Evolutionary conservation across 2,113 vertebrate species (phyloP).

Genomic region (Nothocercus nigrocapillus): DNA sequence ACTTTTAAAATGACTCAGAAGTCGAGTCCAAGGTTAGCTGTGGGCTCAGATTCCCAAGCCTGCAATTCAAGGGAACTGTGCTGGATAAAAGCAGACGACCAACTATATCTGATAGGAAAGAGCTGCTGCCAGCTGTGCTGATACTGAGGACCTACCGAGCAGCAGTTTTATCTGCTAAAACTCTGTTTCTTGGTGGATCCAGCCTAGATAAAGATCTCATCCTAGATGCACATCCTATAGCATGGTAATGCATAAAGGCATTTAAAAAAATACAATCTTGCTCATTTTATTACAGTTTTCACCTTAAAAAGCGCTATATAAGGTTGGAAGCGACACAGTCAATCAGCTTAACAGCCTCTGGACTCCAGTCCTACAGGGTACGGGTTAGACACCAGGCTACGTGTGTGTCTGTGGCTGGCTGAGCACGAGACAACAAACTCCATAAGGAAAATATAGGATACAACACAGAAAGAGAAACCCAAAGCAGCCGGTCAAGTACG

Average conservation of each 20-base stretch:
- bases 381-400: not conserved
- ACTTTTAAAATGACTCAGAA: not conserved
- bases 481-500: not conserved
- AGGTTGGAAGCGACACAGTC: not conserved
- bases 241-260: not conserved
- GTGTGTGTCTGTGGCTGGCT: fast-evolving
- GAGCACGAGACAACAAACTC: fast-evolving
- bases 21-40: not conserved
- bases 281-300: not conserved
- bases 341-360: not conserved
- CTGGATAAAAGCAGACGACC: not conserved
- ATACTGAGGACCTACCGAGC: fast-evolving
- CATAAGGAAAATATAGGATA: fast-evolving
- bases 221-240: not conserved
- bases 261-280: not conserved
- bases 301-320: not conserved
- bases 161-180: not conserved
- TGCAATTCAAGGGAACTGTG: not conserved
- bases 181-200: fast-evolving
- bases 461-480: fast-evolving
- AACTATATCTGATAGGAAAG: not conserved
- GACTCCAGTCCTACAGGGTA: fast-evolving
- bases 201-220: not conserved
- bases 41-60: not conserved
- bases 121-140: not conserved